A percentile compares a stretch with the other conserved stretches of the same genome.
These are phyloP conservation scores for Seira musarum DNA, from an alignment of 2,888 invertebrate species.

Conservation along the genomic window DNA sequence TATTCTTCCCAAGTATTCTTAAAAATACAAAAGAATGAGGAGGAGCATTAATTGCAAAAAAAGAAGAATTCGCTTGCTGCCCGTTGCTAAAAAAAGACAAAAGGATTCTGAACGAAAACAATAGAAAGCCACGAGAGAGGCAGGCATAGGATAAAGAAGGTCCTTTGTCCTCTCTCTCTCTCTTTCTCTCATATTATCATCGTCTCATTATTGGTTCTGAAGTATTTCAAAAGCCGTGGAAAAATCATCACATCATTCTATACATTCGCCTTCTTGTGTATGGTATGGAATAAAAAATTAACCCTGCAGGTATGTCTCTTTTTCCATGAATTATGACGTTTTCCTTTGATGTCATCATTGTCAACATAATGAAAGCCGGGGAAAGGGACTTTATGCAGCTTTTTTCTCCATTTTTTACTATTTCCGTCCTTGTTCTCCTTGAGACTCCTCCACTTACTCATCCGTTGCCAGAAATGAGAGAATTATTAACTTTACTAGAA, in stretches of 20 bases:
- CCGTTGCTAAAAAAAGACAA: neutral
- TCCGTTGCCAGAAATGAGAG: neutral
- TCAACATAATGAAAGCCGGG: slow-evolving; percentile 2
- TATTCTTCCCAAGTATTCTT: neutral
- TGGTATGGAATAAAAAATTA: slow-evolving; percentile 16
- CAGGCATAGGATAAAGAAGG: neutral
- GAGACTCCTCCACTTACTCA: slow-evolving; percentile 13
- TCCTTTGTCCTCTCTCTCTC: slow-evolving; percentile 1
- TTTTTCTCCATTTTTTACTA: slow-evolving; percentile 17
- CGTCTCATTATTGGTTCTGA: neutral
- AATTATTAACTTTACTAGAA: neutral
- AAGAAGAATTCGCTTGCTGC: neutral
- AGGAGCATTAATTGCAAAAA: neutral
- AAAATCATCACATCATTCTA: slow-evolving; percentile 29
- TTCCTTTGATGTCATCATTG: slow-evolving; percentile 54
- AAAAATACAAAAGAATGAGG: neutral
- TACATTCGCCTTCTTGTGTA: slow-evolving; percentile 15
- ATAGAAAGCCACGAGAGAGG: neutral
- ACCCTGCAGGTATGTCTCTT: slow-evolving; percentile 53
- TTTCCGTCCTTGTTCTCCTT: slow-evolving; percentile 9
- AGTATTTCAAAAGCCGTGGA: neutral
- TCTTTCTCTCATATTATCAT: neutral
- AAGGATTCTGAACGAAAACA: neutral
- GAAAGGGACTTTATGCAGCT: neutral
- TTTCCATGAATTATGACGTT: slow-evolving; percentile 53